A percentile compares a stretch with the other conserved stretches of the same genome.
Conservation (phyloP, 2,797 vertebrate species). For the Mus caroli region DNA sequence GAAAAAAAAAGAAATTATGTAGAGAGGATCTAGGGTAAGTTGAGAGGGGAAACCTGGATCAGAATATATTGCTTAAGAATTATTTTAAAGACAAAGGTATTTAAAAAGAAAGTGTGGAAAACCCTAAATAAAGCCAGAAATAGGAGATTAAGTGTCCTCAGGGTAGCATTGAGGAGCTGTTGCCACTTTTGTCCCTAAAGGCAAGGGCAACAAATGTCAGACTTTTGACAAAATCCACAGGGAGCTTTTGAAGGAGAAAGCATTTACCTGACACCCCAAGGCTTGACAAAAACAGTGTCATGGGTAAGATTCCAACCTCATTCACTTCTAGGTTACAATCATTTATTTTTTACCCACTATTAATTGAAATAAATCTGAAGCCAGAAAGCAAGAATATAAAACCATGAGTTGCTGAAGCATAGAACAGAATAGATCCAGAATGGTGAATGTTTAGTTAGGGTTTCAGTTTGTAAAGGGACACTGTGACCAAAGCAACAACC, state of each 20-base stretch:
- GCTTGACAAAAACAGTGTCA: not conserved
- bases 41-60: not conserved
- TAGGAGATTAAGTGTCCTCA: not conserved
- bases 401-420: not conserved
- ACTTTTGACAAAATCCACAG: not conserved
- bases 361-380: conserved; percentile 2
- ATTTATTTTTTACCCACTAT: not conserved
- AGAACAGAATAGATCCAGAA: not conserved
- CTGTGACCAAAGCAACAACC: not conserved
- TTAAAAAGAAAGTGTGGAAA: not conserved
- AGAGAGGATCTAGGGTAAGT: not conserved
- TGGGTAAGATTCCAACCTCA: not conserved
- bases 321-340: not conserved
- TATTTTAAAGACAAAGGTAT: not conserved
- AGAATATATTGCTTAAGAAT: not conserved
- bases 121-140: conserved; percentile 21
- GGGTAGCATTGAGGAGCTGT: not conserved
- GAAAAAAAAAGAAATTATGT: not conserved
- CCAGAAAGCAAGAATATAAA: not conserved
- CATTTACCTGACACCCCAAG: not conserved
- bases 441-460: too few relatives aligned
- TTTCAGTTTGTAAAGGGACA: not conserved
- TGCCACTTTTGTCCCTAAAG: not conserved
- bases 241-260: not conserved
- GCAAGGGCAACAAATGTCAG: not conserved